Evolutionary conservation across 2,888 invertebrate species (phyloP).

Genomic region (Carterocephalus palaemon): DNA sequence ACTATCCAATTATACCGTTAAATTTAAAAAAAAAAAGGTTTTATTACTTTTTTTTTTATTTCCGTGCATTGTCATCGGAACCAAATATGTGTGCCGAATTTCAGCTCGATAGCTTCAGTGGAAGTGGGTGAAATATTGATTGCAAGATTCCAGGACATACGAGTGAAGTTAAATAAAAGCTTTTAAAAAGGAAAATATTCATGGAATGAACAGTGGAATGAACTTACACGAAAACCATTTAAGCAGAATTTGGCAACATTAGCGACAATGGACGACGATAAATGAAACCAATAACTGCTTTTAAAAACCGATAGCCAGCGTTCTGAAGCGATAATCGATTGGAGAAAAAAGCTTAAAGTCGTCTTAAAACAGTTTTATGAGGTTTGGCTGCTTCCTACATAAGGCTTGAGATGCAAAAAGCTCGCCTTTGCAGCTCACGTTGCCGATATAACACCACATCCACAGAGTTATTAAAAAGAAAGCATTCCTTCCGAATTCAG

Average conservation of each 20-base stretch:
- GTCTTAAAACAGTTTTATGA: conserved; percentile 23
- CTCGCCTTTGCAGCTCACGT: conserved; percentile 2
- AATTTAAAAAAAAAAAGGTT: too few species aligned
- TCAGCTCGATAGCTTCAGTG: too few species aligned
- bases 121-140: too few species aligned
- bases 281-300: conserved; percentile 20
- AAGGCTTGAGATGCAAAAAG: conserved; percentile 17
- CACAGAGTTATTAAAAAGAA: conserved; percentile 8
- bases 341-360: conserved; percentile 14
- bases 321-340: conserved; percentile 23
- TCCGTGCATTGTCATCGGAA: too few species aligned
- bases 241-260: conserved; percentile 12
- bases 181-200: too few species aligned
- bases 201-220: too few species aligned
- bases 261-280: conserved; percentile 11
- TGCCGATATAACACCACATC: conserved; percentile 19
- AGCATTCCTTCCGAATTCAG: conserved; percentile 2
- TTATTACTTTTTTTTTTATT: too few species aligned
- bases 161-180: neutral
- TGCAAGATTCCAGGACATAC: too few species aligned
- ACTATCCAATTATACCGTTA: too few species aligned
- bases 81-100: too few species aligned
- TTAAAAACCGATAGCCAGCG: conserved; percentile 24
- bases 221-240: too few species aligned
- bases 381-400: conserved; percentile 22